These are phyloP conservation scores for Pocillopora grandis DNA, from an alignment of 92 coral and sea anemone genomes.

Conservation along the genomic window DNA sequence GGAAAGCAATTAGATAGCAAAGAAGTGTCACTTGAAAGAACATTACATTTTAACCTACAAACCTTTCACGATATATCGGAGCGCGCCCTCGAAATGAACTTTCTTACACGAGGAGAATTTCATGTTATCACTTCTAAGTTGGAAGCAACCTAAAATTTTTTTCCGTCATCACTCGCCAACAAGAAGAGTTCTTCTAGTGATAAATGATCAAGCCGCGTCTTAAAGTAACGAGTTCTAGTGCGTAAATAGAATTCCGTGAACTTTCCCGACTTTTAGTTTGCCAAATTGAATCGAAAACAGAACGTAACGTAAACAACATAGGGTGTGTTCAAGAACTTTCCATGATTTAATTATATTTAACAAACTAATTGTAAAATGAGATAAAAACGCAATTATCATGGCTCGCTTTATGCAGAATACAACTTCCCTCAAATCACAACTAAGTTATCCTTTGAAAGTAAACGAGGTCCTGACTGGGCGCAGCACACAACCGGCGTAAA, in stretches of 20 bases:
- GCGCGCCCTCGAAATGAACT: background rate
- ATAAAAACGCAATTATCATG: too few relatives aligned
- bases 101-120: background rate
- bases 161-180: background rate
- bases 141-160: background rate
- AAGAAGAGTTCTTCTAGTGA: background rate
- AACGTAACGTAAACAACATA: background rate
- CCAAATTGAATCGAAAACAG: conserved; percentile 6
- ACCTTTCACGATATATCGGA: conserved; percentile 21
- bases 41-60: background rate
- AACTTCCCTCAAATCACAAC: too few relatives aligned
- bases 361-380: background rate
- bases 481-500: too few relatives aligned
- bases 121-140: background rate
- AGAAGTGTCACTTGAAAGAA: background rate
- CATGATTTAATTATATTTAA: background rate
- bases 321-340: conserved; percentile 36
- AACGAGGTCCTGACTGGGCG: too few relatives aligned
- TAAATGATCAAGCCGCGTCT: background rate
- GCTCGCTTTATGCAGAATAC: too few relatives aligned
- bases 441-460: too few relatives aligned
- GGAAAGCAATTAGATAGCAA: too few relatives aligned
- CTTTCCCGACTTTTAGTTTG: background rate
- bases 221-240: background rate
- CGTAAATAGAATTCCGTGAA: background rate